Percentiles rank a stretch among this genome's conserved stretches.
Conservation (phyloP, 2,888 invertebrate species). For the Xanthia togata region DNA sequence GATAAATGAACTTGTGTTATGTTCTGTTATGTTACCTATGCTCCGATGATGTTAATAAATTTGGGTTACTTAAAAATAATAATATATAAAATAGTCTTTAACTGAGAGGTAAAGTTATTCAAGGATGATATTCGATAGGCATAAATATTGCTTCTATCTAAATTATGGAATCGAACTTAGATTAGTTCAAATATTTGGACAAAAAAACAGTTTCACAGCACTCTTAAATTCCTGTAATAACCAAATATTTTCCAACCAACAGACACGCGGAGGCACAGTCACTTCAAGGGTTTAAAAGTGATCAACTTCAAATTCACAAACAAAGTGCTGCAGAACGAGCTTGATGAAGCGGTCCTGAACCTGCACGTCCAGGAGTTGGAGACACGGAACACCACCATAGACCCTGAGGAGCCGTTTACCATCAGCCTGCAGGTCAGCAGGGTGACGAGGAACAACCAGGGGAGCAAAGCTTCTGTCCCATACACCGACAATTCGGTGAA, state of each 20-base stretch:
- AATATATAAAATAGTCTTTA: neutral
- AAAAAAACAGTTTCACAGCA: neutral
- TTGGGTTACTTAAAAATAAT: too few species aligned
- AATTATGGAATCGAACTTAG: constrained; percentile 57
- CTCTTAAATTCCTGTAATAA: neutral
- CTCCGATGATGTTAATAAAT: too few species aligned
- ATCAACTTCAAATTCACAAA: constrained; percentile 94
- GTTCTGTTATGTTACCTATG: too few species aligned
- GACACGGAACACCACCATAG: constrained; percentile 78
- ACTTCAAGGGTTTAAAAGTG: constrained; percentile 92
- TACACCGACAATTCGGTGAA: constrained; percentile 84
- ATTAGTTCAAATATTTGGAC: neutral
- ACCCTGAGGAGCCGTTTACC: constrained; percentile 81
- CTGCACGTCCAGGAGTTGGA: constrained; percentile 91
- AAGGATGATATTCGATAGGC: neutral
- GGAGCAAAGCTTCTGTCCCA: constrained; percentile 82
- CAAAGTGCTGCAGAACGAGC: constrained; percentile 92
- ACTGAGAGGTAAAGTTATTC: neutral
- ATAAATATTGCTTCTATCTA: constrained; percentile 46
- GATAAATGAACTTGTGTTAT: too few species aligned
- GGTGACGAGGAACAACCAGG: constrained; percentile 84
- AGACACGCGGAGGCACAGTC: constrained; percentile 93
- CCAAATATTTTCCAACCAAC: constrained; percentile 62
- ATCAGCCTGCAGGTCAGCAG: constrained; percentile 84
- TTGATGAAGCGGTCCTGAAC: constrained; percentile 93